Evolutionary conservation across 2,888 invertebrate genomes (phyloP).

Genomic region (Trichacis sp.): DNA sequence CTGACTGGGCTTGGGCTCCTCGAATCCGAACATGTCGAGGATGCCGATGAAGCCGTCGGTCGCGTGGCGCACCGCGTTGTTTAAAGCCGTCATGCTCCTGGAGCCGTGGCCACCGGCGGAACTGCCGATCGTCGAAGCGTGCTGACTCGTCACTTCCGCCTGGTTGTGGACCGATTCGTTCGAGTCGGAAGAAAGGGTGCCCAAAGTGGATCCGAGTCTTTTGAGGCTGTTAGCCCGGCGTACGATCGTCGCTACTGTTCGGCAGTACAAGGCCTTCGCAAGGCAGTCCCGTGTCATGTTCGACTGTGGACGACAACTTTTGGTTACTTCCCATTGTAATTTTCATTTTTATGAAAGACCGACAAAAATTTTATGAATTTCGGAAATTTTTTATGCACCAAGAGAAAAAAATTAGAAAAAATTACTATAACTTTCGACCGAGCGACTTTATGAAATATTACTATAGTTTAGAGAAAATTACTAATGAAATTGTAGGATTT

Average conservation of each 20-base stretch:
- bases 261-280: slow-evolving; percentile 92
- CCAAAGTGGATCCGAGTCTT: slow-evolving; percentile 83
- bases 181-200: slow-evolving; percentile 89
- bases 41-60: slow-evolving; percentile 96
- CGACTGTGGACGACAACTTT: no score
- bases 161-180: slow-evolving; percentile 93
- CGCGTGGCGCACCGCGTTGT: slow-evolving; percentile 92
- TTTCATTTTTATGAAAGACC: no score
- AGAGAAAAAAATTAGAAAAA: no score
- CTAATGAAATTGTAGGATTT: no score
- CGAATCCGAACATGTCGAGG: slow-evolving; percentile 96
- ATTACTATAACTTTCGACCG: no score
- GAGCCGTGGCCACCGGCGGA: slow-evolving; percentile 76
- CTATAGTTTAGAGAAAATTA: no score
- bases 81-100: slow-evolving; percentile 91
- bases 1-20: slow-evolving; percentile 90
- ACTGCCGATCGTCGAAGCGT: slow-evolving; percentile 83
- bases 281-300: slow-evolving; percentile 90
- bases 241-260: slow-evolving; percentile 94
- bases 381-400: no score
- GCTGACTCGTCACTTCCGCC: slow-evolving; percentile 86
- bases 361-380: no score
- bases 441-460: no score
- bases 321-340: no score
- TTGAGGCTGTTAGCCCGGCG: slow-evolving; percentile 92